phyloP scores from a whole-genome alignment of 2,113 vertebrate species.

The Ctenodactylus gundi region DNA sequence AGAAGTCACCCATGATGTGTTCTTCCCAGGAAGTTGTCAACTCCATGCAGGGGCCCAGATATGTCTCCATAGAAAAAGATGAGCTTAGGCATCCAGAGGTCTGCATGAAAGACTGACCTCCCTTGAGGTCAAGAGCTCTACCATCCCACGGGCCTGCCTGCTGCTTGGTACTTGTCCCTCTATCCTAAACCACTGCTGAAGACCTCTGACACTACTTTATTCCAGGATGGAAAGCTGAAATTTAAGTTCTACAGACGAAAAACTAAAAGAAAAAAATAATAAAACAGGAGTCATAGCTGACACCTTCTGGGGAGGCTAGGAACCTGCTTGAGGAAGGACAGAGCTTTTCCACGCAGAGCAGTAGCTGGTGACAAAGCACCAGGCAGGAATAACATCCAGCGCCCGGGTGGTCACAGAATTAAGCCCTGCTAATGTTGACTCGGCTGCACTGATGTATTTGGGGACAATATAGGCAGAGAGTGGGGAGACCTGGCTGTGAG shows the following conservation, averaged over 20 bases:
- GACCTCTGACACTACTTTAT: not conserved
- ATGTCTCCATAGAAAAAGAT: not conserved
- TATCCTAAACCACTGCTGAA: not conserved
- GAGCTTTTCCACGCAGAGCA: not conserved
- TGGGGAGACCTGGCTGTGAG: not conserved
- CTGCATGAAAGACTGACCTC: not conserved
- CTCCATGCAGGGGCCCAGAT: not conserved
- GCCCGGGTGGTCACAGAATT: not conserved
- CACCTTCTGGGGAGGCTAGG: not conserved
- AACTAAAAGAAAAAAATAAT: no score
- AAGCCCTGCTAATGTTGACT: not conserved
- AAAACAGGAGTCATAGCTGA: not conserved
- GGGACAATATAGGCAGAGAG: not conserved
- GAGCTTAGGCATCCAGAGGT: not conserved
- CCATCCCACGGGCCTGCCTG: not conserved
- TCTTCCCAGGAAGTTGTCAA: not conserved
- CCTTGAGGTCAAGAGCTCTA: not conserved
- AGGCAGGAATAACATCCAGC: not conserved
- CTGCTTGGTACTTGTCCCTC: not conserved
- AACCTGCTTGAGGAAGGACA: not conserved
- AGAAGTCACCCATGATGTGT: rapidly evolving
- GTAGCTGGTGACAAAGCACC: not conserved
- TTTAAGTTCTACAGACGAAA: no score
- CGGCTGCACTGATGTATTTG: not conserved
- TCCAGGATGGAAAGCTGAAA: no score